Evolutionary conservation across 1,140 invertebrate genomes (phyloP).

Genomic region (Oreohelix idahoensis): DNA sequence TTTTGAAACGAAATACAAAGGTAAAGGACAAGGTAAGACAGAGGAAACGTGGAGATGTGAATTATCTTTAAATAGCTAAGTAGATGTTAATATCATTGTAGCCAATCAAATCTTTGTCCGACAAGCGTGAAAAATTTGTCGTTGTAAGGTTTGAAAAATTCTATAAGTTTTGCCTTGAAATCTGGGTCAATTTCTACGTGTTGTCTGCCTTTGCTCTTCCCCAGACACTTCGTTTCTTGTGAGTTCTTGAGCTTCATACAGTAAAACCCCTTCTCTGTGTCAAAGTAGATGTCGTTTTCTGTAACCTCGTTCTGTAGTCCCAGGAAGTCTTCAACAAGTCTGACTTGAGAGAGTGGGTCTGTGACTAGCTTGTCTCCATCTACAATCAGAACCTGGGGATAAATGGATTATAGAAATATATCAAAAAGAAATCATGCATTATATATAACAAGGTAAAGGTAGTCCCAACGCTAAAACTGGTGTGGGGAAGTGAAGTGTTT

Average conservation of each 20-base stretch:
- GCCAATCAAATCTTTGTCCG: constrained; percentile 65
- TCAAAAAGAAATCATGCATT: no score
- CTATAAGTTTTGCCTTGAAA: constrained; percentile 82
- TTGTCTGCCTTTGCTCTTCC: constrained; percentile 92
- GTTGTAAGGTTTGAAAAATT: constrained; percentile 93
- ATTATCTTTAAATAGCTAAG: no score
- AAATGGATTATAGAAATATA: no score
- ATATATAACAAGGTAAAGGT: no score
- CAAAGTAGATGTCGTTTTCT: constrained; percentile 38
- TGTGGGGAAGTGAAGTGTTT: no score
- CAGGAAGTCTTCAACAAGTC: constrained; percentile 66
- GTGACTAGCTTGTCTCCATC: constrained; percentile 68
- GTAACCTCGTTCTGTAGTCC: constrained; percentile 63
- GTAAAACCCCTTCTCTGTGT: constrained; percentile 21
- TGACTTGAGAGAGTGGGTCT: constrained; percentile 65
- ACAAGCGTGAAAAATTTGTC: constrained; percentile 66
- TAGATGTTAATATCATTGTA: constrained; percentile 9
- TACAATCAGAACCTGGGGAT: constrained; percentile 51
- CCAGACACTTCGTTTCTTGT: constrained; percentile 79
- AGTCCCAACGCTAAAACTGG: no score
- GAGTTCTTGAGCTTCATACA: constrained; percentile 13
- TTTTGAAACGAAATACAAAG: no score
- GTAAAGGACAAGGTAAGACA: no score
- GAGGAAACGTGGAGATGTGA: no score
- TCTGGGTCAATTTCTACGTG: constrained; percentile 86